Base-by-base conservation (phyloP, 2,888 invertebrate species). In the Epirrhoe alternata region DNA sequence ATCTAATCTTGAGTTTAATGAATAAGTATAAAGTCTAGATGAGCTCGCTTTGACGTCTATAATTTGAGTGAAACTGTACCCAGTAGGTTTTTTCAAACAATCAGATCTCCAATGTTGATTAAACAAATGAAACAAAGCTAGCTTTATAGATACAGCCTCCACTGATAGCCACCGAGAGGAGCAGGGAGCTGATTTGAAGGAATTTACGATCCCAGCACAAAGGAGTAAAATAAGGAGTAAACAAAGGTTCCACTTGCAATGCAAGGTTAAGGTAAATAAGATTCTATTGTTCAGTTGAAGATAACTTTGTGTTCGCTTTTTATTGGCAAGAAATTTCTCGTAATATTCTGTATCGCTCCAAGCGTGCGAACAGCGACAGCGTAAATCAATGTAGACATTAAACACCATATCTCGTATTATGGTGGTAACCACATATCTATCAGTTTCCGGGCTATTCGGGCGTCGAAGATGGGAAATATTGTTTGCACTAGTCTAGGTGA, bases 131-230 rank as follows among this genome's bases (percentile, higher is more conserved):
- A 68, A 64, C 66, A 64, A 63, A 63, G 60, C 55, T 47, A 38
- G 14, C 60, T 64, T 66, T 62, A 68, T 38, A 63, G 57, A 59
- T 45, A 50, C 7, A 64, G 53, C 45, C 38, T 63, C 47, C 50
- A 10, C 50, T 45, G 50, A 55, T 58, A 56, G 24, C 53, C 45
- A 14, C 55, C 16, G 56, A 61, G 64, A 50, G 47, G 64, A 73
- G 74, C 73, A 75, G 67, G 72, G 54, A 66, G 72, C 74, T 73
- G 71, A 72, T 77, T 77, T 70, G 58, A 69, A 69, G 65, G 71
- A 77, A 77, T 76, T 75, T 75, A 72, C 74, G 71, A 68, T 65
- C 70, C 66, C 50, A 64, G 66, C 64, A 72, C 71, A 76, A 75
- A 74, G 70, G 70, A 68, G 70, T 65, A 73, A 70, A 68, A 24